Percentiles rank a stretch among this genome's conserved stretches.
Conservation (phyloP, 1,140 invertebrate species). For the Ceratitis capitata region DNA sequence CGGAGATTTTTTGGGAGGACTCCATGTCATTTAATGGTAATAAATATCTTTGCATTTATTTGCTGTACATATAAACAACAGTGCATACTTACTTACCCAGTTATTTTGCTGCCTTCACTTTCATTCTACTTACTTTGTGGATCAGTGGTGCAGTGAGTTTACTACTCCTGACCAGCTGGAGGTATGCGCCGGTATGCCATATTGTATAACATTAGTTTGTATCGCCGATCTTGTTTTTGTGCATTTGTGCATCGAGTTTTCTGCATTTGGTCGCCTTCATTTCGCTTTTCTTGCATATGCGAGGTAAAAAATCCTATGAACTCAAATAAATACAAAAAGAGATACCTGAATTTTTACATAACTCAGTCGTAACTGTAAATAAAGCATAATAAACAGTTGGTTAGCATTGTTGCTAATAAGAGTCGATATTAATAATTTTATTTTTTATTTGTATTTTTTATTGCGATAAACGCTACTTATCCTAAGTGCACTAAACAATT, state of each 20-base stretch:
- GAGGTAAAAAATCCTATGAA: not conserved
- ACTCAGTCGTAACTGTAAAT: not conserved
- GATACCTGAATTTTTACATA: not conserved
- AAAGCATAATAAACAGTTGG: no score
- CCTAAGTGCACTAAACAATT: no score
- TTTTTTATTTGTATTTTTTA: no score
- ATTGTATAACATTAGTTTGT: conserved; percentile 43
- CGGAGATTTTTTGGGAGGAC: not conserved
- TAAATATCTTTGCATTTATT: not conserved
- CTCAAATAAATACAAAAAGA: not conserved
- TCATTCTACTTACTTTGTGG: not conserved
- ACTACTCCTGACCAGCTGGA: conserved; percentile 10
- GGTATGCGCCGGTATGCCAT: not conserved
- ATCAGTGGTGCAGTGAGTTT: not conserved
- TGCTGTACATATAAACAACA: not conserved
- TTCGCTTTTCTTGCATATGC: conserved; percentile 45
- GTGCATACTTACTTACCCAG: not conserved
- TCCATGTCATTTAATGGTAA: not conserved
- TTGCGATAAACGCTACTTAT: no score
- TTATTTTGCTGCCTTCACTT: not conserved
- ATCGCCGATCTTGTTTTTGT: not conserved
- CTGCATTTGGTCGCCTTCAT: conserved; percentile 17
- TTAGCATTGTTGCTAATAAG: no score
- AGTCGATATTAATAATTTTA: no score
- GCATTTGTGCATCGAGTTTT: conserved; percentile 19